Evolutionary conservation across 2,113 vertebrate species (phyloP).

Genomic region (Scomber colias): DNA sequence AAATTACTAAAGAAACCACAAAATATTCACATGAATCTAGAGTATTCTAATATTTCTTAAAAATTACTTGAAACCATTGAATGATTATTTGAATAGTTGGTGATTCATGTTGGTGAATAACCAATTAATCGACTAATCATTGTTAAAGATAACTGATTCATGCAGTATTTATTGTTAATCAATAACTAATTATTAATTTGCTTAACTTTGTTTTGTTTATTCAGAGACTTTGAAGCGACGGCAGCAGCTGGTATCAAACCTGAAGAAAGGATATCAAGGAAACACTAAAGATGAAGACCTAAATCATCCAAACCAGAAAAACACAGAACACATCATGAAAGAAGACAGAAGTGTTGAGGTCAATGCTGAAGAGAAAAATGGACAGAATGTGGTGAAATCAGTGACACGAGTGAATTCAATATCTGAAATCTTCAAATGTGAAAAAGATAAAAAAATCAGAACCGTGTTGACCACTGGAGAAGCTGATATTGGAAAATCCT

Average conservation of each 20-base stretch:
- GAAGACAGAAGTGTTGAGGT: neutral
- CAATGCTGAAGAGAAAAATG: neutral
- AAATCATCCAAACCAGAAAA: slow-evolving; percentile 39
- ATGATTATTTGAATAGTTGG: too few species aligned
- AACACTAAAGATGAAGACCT: neutral
- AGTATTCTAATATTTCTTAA: too few species aligned
- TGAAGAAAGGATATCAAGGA: neutral
- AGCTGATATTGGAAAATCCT: slow-evolving; percentile 22
- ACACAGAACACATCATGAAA: slow-evolving; percentile 53
- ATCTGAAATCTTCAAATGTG: slow-evolving; percentile 22
- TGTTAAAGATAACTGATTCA: neutral
- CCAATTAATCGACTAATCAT: too few species aligned
- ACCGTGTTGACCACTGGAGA: slow-evolving; percentile 38
- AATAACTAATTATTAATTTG: neutral
- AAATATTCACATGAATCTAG: too few species aligned
- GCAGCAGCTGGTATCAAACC: neutral
- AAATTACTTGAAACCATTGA: too few species aligned
- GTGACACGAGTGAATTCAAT: neutral
- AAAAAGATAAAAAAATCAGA: neutral
- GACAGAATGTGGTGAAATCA: neutral
- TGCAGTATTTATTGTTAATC: too few species aligned
- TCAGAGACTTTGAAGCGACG: slow-evolving; percentile 12
- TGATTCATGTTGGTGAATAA: too few species aligned
- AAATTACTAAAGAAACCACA: too few species aligned
- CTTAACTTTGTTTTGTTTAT: neutral